These are phyloP conservation scores for Drosophila conformis DNA, from an alignment of 2,888 invertebrate genomes.

Conservation along the genomic window DNA sequence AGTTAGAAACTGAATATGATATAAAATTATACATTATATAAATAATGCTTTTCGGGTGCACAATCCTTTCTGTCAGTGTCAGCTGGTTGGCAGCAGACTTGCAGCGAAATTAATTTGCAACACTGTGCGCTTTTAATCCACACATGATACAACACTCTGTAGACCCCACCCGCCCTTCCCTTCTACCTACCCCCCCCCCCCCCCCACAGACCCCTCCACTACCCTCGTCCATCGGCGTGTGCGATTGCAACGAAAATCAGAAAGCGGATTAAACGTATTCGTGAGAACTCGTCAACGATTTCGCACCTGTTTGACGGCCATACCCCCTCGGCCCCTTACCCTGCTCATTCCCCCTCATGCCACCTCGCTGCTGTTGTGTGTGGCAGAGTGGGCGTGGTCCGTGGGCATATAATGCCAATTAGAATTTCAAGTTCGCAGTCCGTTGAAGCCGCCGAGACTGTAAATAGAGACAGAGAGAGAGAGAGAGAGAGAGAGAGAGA, in stretches of 20 bases:
- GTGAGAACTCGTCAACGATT: constrained; percentile 83
- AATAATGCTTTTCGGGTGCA: neutral
- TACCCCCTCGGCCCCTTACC: neutral
- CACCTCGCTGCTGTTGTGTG: neutral
- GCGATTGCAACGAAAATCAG: constrained; percentile 73
- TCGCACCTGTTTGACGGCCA: constrained; percentile 76
- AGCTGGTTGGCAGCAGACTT: constrained; percentile 64
- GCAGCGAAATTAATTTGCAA: constrained; percentile 77
- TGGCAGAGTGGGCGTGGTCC: constrained; percentile 39
- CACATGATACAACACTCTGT: constrained; percentile 65
- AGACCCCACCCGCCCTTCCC: constrained; percentile 26
- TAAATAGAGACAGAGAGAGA: neutral
- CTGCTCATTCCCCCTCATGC: neutral
- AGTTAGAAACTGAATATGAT: neutral
- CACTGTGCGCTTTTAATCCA: constrained; percentile 69
- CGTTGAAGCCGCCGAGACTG: constrained; percentile 36
- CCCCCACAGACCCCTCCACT: too few species aligned
- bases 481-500: neutral
- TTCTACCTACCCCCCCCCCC: neutral
- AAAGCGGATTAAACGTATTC: constrained; percentile 83
- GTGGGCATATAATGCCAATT: constrained; percentile 71
- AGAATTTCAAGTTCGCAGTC: constrained; percentile 76
- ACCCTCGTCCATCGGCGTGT: constrained; percentile 6
- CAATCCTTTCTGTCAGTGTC: neutral
- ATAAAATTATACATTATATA: neutral